Evolutionary conservation across 2,797 vertebrate genomes (phyloP).

Genomic region (Parauchenoglanis punctatus): DNA sequence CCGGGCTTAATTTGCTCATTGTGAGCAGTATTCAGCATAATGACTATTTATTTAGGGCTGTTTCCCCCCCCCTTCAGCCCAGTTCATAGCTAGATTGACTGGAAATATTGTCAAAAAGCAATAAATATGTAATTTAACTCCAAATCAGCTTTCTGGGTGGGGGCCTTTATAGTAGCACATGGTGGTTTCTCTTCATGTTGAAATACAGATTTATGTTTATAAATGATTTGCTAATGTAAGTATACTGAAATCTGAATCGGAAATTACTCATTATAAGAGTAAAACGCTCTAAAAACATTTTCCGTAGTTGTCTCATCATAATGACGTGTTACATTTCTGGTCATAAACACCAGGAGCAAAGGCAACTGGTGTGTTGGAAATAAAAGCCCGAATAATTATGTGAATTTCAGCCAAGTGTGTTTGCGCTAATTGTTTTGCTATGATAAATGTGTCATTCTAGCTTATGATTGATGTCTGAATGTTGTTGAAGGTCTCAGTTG

Average conservation of each 20-base stretch:
- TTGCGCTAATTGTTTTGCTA: conserved; percentile 7
- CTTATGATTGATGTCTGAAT: conserved; percentile 35
- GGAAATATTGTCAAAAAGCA: conserved; percentile 10
- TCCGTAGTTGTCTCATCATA: background rate
- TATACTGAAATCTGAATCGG: background rate
- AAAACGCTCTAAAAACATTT: background rate
- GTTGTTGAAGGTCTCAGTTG: conserved; percentile 26
- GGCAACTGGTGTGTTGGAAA: background rate
- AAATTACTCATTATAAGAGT: background rate
- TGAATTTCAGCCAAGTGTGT: background rate
- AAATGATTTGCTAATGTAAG: background rate
- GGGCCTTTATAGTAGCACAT: background rate
- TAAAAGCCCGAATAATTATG: conserved; percentile 28
- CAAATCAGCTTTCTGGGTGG: background rate
- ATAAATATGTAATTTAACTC: conserved; percentile 12
- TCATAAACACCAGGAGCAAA: background rate
- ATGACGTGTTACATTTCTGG: background rate
- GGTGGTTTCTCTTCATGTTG: background rate
- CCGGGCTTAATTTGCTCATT: background rate
- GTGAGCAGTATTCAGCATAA: background rate
- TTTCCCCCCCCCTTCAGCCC: background rate
- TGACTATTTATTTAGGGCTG: background rate
- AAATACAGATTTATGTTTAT: background rate
- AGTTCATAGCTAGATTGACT: background rate
- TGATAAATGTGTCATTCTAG: conserved; percentile 25